Evolutionary conservation across 2,797 vertebrate genomes (phyloP), one percentile per base, ranked within the genome.

Genomic region (Pogonophryne albipinna): DNA sequence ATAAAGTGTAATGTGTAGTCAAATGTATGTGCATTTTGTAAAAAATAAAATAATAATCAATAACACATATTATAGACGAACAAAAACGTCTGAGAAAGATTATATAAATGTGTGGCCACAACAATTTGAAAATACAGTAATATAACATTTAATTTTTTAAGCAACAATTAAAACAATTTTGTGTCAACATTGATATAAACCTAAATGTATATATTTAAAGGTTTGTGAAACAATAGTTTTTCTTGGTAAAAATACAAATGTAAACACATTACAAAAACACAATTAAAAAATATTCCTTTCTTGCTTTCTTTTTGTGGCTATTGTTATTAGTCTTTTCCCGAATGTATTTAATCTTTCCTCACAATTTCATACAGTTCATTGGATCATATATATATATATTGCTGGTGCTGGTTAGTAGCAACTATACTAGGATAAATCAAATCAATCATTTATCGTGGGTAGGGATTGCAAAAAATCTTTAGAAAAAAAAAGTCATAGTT

Each of bases 401-500:
- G 1, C 23, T 61, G 34, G 55, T 67, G 51, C 7, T 59, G 19
- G 23, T 71, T 45, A 20, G 19, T 42, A 15, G 23, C 3, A 53
- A 62, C 62, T 27, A 16, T 23, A 16, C 3, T 6, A 9, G 2
- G 10, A 52, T 70, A 23, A 50, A 77, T 59, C 44, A 71, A 74
- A n/a, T 11, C 1, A 23, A 66, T 50, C 7, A 11, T 47, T 44
- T 10, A 23, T 38, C 60, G 0, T 23, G 50, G 34, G 15, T 1
- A 41, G 20, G 61, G 38, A 56, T 38, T 27, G 19, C 1, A 66
- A 74, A 77, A 57, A 38, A 68, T 64, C 6, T 9, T 4, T 4
- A 34, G 8, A 51, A 62, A 17, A 50, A 49, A 17, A 14, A 50
- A 50, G 14, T 31, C 5, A 44, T 17, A 66, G 3, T 55, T 62